Evolutionary conservation across 2,113 vertebrate species (phyloP), one percentile per base, ranked within the genome.

Genomic region (Cyanocitta stelleri): DNA sequence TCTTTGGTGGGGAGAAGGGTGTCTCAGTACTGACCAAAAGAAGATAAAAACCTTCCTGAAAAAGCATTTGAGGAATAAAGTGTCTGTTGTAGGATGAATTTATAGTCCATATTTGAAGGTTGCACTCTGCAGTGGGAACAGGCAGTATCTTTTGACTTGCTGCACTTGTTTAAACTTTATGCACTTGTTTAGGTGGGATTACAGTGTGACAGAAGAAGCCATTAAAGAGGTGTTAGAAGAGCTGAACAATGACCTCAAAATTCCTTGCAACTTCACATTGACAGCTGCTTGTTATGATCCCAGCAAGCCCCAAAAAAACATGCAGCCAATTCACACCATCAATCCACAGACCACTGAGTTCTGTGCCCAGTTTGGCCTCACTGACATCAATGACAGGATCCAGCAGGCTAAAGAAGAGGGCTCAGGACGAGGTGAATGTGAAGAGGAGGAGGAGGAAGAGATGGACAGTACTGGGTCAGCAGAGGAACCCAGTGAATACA

Each of bases 321-420:
- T 97, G 46, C 44, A 95, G 20, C 98, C 98, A 13, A 94, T 98
- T 96, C 99, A 98, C 77, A 97, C 78, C 92, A 98, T 98, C 86
- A 99, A 97, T 97, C 99, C 99, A 11, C 99, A 99, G 97, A 99
- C 99, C 8, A 99, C 99, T 1, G 98, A 99, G 92, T 98, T 99
- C 59, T 99, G 99, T 77, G 99, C 99, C 74, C 98, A 95, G 30
- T 95, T 99, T 66, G 98, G 99, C 33, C 98, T 99, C 94, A 98
- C 98, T 3, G 99, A 99, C 96, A 98, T 99, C 78, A 99, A 99
- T 35, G 90, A 97, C 59, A 97, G 97, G 81, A 97, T 97, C 16
- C 98, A 98, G 69, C 98, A 98, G 85, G 90, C 96, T 29, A 97
- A 96, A 24, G 97, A 98, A 37, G 95, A 97, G 46, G 78, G 90